phyloP scores from a whole-genome alignment of 2,797 vertebrate genomes.

The Chrysocyon brachyurus region DNA sequence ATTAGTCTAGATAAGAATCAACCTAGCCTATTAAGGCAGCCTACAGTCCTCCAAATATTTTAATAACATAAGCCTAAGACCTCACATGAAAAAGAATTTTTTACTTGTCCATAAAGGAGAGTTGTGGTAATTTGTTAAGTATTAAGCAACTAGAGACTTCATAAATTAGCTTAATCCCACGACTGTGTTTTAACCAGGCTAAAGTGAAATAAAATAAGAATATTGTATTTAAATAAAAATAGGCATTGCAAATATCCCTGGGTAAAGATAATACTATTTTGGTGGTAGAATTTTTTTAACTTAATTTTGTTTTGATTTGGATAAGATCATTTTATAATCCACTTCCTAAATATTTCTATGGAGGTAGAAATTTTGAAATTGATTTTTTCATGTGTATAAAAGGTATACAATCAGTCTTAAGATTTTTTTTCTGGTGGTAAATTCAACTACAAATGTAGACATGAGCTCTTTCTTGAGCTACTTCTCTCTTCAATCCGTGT shows the following conservation, averaged over 20 bases:
- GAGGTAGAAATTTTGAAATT: background rate
- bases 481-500: background rate
- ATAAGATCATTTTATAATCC: background rate
- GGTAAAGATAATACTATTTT: background rate
- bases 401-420: background rate
- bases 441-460: background rate
- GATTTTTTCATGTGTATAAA: background rate
- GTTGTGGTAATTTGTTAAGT: background rate
- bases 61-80: background rate
- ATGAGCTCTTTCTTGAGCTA: background rate
- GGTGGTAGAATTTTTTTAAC: background rate
- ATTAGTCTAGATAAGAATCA: background rate
- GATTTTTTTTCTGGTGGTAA: background rate
- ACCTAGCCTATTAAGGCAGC: accelerated
- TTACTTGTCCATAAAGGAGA: background rate
- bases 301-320: no score
- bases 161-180: background rate
- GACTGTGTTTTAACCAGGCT: background rate
- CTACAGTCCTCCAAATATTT: background rate
- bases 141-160: background rate
- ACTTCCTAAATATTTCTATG: background rate
- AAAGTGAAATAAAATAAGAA: background rate
- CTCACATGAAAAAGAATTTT: background rate
- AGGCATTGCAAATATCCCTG: background rate
- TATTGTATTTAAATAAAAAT: background rate